Conservation (phyloP, 2,797 vertebrate species). For the Sebastes paucispinis region DNA sequence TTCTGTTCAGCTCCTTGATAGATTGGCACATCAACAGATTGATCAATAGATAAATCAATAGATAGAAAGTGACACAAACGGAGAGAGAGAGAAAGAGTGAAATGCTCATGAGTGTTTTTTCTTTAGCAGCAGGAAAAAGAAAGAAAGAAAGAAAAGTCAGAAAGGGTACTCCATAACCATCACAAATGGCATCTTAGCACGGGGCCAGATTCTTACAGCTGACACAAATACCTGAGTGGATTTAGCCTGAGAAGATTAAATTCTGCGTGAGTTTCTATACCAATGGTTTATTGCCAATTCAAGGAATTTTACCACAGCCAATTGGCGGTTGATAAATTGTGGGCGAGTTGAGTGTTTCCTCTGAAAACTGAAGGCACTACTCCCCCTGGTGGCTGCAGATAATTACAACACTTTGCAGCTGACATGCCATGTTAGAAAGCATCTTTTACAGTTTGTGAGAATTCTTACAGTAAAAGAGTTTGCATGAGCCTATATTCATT, state of each 20-base stretch:
- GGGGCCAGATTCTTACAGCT: conserved; percentile 14
- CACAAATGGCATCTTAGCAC: conserved; percentile 7
- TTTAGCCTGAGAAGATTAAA: conserved; percentile 54
- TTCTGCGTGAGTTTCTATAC: conserved; percentile 27
- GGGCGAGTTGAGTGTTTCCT: not conserved
- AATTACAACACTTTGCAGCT: conserved; percentile 5
- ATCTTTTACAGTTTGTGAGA: too few species aligned
- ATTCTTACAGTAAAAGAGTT: too few species aligned
- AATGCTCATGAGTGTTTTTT: not conserved
- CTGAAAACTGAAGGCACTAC: conserved; percentile 39
- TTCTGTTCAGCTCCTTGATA: conserved; percentile 90
- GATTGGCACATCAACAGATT: not conserved
- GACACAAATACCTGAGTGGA: conserved; percentile 51
- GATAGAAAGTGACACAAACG: not conserved
- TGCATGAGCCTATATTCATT: too few species aligned
- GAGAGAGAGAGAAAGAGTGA: not conserved
- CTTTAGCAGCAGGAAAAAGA: not conserved
- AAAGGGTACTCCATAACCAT: not conserved
- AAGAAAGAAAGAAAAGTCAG: not conserved
- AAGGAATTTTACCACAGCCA: conserved; percentile 28
- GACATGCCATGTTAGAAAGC: not conserved
- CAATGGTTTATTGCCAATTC: conserved; percentile 21
- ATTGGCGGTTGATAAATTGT: not conserved
- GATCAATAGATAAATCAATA: not conserved
- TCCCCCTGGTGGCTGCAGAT: conserved; percentile 70